Base-by-base conservation (phyloP, 2,888 invertebrate species). In the Capitulum mitella region DNA sequence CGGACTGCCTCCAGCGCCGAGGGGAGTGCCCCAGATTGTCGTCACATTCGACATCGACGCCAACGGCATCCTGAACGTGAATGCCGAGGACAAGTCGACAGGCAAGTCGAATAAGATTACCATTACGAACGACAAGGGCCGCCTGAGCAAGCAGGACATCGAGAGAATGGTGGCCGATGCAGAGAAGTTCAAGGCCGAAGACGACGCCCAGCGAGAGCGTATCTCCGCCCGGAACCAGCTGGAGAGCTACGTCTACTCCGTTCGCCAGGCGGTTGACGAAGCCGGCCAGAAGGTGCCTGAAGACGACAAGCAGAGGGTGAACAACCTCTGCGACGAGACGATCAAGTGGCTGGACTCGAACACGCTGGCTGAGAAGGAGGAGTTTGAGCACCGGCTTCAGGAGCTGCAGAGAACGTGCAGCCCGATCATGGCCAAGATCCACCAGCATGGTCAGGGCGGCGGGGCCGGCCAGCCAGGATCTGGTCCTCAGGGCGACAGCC, bases 21-120 rank as follows among this genome's bases (percentile, higher is more conserved):
- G 98, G 92, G 88, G 97, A 84, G 97, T 98, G 85, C 97, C 97
- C 80, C 88, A 89, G 82, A 89, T 89, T 83, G 88, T 89, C 83
- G 89, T 89, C 78, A 88, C 88, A 77, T 89, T 89, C 83, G 89
- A 89, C 82, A 87, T 89, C 81, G 88, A 89, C 83, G 88, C 88
- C 83, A 97, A 98, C 87, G 98, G 98, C 84, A 98, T 98, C 86
- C 88, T 98, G 82, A 97, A 97, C 85, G 97, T 98, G 26, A 93
- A 94, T 0, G 97, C 97, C 37, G 87, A 92, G 51, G 96, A 97
- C 87, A 96, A 97, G 87, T 94, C 94, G 32, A 95, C 95, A 83
- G 94, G 94, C 86, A 94, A 93, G 86, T 92, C 93, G 85, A 94
- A 94, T 87, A 93, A 94, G 87, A 94, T 95, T 82, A 88, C 87